phyloP scores from a whole-genome alignment of 1,140 invertebrate species.

The Lordiphosa collinella region DNA sequence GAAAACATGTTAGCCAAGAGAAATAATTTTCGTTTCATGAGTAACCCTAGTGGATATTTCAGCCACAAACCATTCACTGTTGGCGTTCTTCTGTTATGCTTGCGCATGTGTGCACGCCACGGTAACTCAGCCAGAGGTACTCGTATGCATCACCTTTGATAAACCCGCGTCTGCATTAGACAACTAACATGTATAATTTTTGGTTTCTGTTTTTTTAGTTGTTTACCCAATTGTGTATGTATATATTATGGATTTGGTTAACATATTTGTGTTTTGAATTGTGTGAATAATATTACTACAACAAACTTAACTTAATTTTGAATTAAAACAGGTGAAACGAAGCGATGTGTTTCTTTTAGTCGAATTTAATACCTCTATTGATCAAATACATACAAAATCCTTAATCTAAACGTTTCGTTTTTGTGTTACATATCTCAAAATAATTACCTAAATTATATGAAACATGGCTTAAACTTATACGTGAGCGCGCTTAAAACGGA shows the following conservation, averaged over 20 bases:
- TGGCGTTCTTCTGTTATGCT: slow-evolving; percentile 39
- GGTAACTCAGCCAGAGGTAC: slow-evolving; percentile 34
- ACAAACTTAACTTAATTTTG: background rate
- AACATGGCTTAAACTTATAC: no score
- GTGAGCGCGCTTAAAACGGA: no score
- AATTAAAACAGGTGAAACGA: background rate
- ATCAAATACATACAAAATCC: no score
- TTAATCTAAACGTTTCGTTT: no score
- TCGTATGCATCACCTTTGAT: slow-evolving; percentile 41
- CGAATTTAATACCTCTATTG: no score
- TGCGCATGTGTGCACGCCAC: slow-evolving; percentile 45
- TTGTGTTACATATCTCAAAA: no score
- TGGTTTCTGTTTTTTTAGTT: slow-evolving; percentile 40
- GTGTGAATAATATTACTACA: background rate
- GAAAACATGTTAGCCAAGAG: no score
- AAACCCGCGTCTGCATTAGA: slow-evolving; percentile 14
- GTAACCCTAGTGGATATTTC: slow-evolving; percentile 37
- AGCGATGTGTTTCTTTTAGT: background rate
- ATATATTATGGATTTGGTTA: slow-evolving; percentile 29
- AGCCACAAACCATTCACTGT: slow-evolving; percentile 31
- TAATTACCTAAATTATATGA: no score
- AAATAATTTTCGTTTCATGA: slow-evolving; percentile 13
- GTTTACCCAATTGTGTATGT: slow-evolving; percentile 21
- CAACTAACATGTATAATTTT: slow-evolving; percentile 17
- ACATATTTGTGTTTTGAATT: slow-evolving; percentile 25